Evolutionary conservation across 1,140 invertebrate genomes (phyloP).

Genomic region (Bombus impatiens): DNA sequence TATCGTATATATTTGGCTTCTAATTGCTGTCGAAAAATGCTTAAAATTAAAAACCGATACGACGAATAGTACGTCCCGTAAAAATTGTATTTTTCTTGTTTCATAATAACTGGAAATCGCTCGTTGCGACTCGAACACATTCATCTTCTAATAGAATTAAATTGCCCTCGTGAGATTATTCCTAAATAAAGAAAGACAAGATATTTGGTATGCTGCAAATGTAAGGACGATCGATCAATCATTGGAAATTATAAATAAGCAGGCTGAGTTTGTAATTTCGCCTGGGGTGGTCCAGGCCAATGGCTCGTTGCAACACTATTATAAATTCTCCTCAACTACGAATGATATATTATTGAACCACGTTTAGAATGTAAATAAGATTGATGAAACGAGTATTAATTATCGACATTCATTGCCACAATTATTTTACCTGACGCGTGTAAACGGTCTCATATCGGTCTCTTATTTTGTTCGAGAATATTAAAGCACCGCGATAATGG

Average conservation of each 20-base stretch:
- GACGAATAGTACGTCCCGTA: neutral
- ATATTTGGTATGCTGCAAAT: neutral
- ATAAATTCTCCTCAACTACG: conserved; percentile 24
- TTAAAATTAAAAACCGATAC: neutral
- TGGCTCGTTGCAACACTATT: conserved; percentile 6
- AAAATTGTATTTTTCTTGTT: neutral
- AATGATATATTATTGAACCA: conserved; percentile 1
- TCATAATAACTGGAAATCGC: neutral
- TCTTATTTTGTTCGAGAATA: neutral
- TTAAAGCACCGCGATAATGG: neutral
- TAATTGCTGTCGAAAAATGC: neutral
- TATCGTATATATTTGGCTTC: too few species aligned
- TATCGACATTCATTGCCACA: conserved; percentile 6
- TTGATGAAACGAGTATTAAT: conserved; percentile 12
- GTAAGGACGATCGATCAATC: conserved; percentile 1
- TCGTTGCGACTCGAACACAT: too few species aligned
- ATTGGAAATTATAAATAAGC: conserved; percentile 17
- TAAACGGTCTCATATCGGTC: neutral
- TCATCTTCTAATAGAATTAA: neutral
- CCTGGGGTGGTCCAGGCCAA: neutral
- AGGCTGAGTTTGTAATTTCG: neutral
- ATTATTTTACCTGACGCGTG: neutral
- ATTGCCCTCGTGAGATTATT: neutral
- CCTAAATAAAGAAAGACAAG: neutral
- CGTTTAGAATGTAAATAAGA: conserved; percentile 12